Evolutionary conservation across 2,797 vertebrate genomes (phyloP).

Genomic region (Eurystomus glaucurus): DNA sequence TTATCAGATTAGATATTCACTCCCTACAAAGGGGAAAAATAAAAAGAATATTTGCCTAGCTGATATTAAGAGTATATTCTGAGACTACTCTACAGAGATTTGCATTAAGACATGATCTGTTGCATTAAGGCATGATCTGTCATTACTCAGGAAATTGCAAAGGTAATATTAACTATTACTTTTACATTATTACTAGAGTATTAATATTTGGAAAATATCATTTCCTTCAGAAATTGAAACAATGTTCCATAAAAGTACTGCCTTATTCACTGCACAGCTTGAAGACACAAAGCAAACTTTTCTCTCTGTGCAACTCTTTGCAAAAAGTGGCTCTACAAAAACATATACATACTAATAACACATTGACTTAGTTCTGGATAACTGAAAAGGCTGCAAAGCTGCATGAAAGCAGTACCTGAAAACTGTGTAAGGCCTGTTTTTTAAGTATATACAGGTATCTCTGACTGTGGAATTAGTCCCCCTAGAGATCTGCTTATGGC

Average conservation of each 20-base stretch:
- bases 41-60: not conserved
- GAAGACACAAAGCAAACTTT: not conserved
- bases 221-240: not conserved
- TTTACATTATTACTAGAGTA: not conserved
- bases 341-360: not conserved
- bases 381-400: not conserved
- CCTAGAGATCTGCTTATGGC: fast-evolving
- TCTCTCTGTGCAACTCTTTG: not conserved
- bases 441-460: not conserved
- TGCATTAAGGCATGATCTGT: not conserved
- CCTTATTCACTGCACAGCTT: not conserved
- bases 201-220: not conserved
- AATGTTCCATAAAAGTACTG: not conserved
- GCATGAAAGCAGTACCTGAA: not conserved
- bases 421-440: not conserved
- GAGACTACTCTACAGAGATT: not conserved
- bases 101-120: not conserved
- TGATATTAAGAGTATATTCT: not conserved
- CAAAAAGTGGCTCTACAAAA: not conserved
- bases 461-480: not conserved
- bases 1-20: slow-evolving; percentile 61
- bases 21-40: not conserved
- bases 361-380: not conserved
- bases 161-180: not conserved
- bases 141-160: not conserved